Percentiles rank a stretch among this genome's conserved stretches.
Conservation (phyloP, 2,113 vertebrate species). For the Machaerirhynchus nigripectus region DNA sequence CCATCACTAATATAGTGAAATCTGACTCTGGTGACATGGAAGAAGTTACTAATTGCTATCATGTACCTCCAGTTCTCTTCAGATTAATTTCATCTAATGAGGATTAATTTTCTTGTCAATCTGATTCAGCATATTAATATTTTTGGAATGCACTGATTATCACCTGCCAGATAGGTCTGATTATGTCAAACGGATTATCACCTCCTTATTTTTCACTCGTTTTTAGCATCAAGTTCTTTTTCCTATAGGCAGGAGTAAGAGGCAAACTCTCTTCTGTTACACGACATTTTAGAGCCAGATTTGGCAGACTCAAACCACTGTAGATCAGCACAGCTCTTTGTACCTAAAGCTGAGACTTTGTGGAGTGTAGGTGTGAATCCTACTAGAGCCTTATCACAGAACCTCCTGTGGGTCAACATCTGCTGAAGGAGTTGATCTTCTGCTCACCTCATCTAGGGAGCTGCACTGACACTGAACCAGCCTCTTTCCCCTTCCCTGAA, state of each 20-base stretch:
- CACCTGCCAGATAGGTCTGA: not conserved
- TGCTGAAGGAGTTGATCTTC: not conserved
- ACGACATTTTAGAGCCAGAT: not conserved
- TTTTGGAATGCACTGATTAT: conserved; percentile 46
- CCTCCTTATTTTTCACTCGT: not conserved
- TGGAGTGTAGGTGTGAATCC: not conserved
- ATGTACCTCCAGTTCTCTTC: not conserved
- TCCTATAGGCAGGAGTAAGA: not conserved
- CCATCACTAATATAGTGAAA: not conserved
- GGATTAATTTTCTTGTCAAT: conserved; percentile 45
- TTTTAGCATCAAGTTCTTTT: not conserved
- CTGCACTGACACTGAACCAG: not conserved
- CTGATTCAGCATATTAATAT: not conserved
- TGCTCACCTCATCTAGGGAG: not conserved
- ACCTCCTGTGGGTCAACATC: not conserved
- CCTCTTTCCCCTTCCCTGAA: not conserved
- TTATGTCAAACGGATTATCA: not conserved
- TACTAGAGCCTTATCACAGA: not conserved
- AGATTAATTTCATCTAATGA: conserved; percentile 47
- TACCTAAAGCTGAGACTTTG: not conserved
- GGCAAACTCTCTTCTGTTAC: not conserved
- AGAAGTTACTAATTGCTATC: not conserved
- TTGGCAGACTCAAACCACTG: not conserved
- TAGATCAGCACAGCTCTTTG: not conserved
- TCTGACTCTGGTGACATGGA: not conserved